A percentile compares a stretch with the other conserved stretches of the same genome.
These are phyloP conservation scores for Cygnus olor DNA, from an alignment of 2,797 vertebrate genomes.

Conservation along the genomic window DNA sequence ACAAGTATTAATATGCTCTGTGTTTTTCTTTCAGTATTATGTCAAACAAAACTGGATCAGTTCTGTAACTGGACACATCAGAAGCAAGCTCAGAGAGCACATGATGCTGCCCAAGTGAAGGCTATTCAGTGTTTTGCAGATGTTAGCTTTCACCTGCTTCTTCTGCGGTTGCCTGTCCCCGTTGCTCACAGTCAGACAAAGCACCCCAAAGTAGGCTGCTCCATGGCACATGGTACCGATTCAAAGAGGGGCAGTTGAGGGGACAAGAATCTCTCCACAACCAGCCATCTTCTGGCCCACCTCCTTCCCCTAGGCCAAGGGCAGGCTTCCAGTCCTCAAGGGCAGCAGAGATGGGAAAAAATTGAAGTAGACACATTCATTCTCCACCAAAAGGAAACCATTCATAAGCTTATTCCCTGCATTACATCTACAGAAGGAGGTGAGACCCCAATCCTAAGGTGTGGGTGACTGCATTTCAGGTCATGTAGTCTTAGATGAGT, in stretches of 20 bases:
- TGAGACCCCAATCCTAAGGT: neutral
- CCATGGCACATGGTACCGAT: neutral
- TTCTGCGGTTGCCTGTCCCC: neutral
- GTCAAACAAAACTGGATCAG: neutral
- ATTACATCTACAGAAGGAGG: neutral
- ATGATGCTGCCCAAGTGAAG: neutral
- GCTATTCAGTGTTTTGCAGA: neutral
- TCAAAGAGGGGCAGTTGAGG: neutral
- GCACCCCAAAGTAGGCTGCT: neutral
- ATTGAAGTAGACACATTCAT: neutral
- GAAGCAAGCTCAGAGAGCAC: neutral
- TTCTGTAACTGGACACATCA: neutral
- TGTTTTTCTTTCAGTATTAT: neutral
- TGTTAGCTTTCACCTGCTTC: neutral
- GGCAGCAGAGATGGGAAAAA: neutral
- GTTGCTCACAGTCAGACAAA: neutral
- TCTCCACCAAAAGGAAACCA: neutral
- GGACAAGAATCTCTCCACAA: neutral
- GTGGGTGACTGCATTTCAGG: neutral
- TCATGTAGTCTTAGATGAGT: neutral
- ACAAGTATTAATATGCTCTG: neutral
- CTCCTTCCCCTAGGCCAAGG: neutral
- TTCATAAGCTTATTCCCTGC: neutral
- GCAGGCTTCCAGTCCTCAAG: neutral
- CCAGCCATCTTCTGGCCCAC: neutral